A percentile compares a stretch with the other conserved stretches of the same genome.
These are phyloP conservation scores for Cairina moschata DNA, from an alignment of 2,113 vertebrate genomes.

Conservation along the genomic window DNA sequence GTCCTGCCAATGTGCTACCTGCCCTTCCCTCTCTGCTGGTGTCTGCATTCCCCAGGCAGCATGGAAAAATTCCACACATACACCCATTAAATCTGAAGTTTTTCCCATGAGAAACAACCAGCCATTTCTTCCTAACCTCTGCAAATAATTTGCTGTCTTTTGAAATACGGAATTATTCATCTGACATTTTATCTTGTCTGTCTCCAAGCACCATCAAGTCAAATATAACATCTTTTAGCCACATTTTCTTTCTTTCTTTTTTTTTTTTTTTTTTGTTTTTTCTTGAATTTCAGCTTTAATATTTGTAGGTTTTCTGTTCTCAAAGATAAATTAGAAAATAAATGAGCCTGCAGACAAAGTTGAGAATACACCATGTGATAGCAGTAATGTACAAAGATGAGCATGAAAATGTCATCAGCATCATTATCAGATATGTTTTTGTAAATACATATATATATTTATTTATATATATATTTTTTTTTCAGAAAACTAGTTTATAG, in stretches of 20 bases:
- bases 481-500: not conserved
- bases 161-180: not conserved
- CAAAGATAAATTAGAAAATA: not conserved
- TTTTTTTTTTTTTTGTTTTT: not conserved
- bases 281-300: not conserved
- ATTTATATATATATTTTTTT: not conserved
- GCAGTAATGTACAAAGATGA: not conserved
- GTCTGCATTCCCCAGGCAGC: fast-evolving
- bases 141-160: not conserved
- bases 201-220: not conserved
- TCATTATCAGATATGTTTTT: not conserved
- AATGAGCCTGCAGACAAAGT: not conserved
- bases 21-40: fast-evolving
- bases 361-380: not conserved
- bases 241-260: not conserved
- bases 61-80: fast-evolving
- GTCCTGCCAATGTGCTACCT: fast-evolving
- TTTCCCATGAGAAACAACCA: not conserved
- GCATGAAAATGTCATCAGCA: not conserved
- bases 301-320: not conserved
- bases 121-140: not conserved
- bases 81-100: not conserved
- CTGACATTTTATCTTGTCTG: not conserved
- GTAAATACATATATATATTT: not conserved
- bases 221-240: not conserved